phyloP scores from a whole-genome alignment of 2,797 vertebrate genomes.

The Phoxinus dragarum region DNA sequence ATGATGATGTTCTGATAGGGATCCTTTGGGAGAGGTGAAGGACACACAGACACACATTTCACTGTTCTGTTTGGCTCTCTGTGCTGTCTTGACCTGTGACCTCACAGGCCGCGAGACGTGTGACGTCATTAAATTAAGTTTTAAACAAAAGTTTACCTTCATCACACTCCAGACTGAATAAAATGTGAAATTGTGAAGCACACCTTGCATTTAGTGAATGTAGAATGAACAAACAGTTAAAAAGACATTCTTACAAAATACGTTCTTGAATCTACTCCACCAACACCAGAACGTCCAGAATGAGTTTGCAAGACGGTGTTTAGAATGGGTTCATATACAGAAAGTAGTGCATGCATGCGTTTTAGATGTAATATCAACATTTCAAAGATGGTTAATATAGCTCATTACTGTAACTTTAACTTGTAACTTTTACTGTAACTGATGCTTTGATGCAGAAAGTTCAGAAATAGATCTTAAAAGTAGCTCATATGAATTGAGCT shows the following conservation, averaged over 20 bases:
- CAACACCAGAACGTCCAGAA: background rate
- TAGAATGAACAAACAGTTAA: slow-evolving; percentile 22
- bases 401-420: no score
- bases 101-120: slow-evolving; percentile 50
- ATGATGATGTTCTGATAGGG: slow-evolving; percentile 69
- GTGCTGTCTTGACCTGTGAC: slow-evolving; percentile 70
- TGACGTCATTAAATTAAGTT: slow-evolving; percentile 6
- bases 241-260: background rate
- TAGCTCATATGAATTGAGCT: background rate
- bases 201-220: slow-evolving; percentile 41
- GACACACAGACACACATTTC: slow-evolving; percentile 65
- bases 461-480: background rate
- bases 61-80: slow-evolving; percentile 49
- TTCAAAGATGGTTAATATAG: no score
- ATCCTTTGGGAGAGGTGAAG: slow-evolving; percentile 78
- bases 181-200: background rate
- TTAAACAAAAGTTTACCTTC: slow-evolving; percentile 1
- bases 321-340: slow-evolving; percentile 59
- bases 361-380: no score
- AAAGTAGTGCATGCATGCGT: background rate
- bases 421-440: no score
- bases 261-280: background rate
- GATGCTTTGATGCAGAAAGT: background rate
- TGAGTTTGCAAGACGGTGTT: slow-evolving; percentile 67
- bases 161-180: background rate